A percentile compares a stretch with the other conserved stretches of the same genome.
phyloP scores from a whole-genome alignment of 2,797 vertebrate genomes.

The Liparis tanakae region DNA sequence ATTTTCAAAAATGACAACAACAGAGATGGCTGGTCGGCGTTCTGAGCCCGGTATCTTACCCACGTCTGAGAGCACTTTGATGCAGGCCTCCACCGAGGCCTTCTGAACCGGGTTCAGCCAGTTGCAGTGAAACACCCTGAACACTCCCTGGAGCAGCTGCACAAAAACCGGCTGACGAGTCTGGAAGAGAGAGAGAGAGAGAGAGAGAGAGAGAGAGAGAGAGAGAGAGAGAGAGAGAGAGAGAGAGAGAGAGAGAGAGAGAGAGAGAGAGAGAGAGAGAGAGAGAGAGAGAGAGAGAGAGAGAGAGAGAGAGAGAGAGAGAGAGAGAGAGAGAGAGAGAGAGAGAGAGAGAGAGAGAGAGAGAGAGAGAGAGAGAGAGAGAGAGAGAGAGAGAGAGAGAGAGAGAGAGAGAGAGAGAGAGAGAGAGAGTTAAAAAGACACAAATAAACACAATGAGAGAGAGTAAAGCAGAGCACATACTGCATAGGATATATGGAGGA shows the following conservation, averaged over 20 bases:
- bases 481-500: background rate
- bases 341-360: slow-evolving; percentile 25
- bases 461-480: background rate
- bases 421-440: background rate
- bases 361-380: slow-evolving; percentile 24
- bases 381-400: background rate
- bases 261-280: slow-evolving; percentile 17
- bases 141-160: slow-evolving; percentile 95
- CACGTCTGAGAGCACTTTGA: slow-evolving; percentile 97
- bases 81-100: slow-evolving; percentile 96
- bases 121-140: slow-evolving; percentile 96
- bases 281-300: slow-evolving; percentile 24
- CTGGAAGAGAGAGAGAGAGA: slow-evolving; percentile 61
- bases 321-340: background rate
- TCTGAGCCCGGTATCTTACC: slow-evolving; percentile 80
- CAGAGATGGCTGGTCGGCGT: background rate
- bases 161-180: slow-evolving; percentile 96
- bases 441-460: background rate
- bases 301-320: slow-evolving; percentile 24
- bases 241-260: background rate
- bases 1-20: background rate
- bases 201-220: background rate
- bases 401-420: slow-evolving; percentile 17
- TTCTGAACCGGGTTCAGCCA: slow-evolving; percentile 96
- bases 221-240: slow-evolving; percentile 24